These are phyloP conservation scores for Sarcophaga bullata DNA, from an alignment of 1,140 invertebrate genomes.

Conservation along the genomic window DNA sequence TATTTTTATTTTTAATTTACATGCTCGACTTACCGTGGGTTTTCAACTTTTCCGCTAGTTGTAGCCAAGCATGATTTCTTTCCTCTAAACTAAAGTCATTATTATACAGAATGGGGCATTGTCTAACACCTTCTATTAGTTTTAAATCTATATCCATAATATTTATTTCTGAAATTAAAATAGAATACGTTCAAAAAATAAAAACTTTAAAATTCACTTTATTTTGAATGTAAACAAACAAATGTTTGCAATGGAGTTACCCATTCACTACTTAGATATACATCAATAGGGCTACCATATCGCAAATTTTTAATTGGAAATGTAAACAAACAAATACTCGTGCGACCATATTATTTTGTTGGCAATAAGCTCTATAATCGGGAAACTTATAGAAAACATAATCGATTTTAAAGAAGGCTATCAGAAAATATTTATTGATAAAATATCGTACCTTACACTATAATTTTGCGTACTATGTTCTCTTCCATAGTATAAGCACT, in stretches of 20 bases:
- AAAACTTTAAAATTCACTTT: too few relatives aligned
- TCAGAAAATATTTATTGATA: too few relatives aligned
- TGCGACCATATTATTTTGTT: not conserved
- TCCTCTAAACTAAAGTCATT: not conserved
- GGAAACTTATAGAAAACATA: too few relatives aligned
- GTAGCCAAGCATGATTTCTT: not conserved
- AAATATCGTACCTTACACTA: too few relatives aligned
- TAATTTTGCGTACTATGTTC: too few relatives aligned
- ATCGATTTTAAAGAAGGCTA: too few relatives aligned
- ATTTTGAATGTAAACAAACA: too few relatives aligned
- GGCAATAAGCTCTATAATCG: too few relatives aligned
- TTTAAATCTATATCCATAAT: conserved; percentile 18
- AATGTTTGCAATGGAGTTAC: not conserved
- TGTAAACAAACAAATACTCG: not conserved
- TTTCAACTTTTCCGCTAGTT: not conserved
- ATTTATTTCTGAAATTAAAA: not conserved
- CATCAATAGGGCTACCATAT: not conserved
- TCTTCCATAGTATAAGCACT: too few relatives aligned
- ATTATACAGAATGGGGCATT: not conserved
- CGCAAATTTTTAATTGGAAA: not conserved
- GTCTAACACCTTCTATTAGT: conserved; percentile 1
- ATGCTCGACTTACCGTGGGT: not conserved
- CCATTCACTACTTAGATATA: not conserved
- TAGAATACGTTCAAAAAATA: too few relatives aligned
- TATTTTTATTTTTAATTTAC: not conserved